A percentile compares a stretch with the other conserved stretches of the same genome.
Evolutionary conservation across 2,888 invertebrate genomes (phyloP).

Genomic region (Arctia plantaginis): DNA sequence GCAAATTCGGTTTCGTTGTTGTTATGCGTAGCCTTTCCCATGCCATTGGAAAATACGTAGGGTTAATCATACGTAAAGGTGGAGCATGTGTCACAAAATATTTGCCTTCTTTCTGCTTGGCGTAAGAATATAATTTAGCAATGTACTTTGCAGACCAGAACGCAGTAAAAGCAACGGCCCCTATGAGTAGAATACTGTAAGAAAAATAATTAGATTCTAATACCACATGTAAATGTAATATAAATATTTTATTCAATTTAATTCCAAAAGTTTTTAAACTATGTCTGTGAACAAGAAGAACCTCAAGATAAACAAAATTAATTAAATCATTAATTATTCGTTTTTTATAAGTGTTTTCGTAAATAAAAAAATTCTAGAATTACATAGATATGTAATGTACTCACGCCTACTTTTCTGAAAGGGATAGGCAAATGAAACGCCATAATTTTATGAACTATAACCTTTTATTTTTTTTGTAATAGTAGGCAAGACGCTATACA

Average conservation of each 20-base stretch:
- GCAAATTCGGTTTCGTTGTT: not conserved
- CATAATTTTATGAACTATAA: too few relatives aligned
- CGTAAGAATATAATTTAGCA: slow-evolving; percentile 47
- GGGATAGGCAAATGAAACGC: too few relatives aligned
- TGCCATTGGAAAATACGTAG: not conserved
- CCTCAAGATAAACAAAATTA: too few relatives aligned
- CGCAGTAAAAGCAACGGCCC: slow-evolving; percentile 65
- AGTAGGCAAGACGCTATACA: too few relatives aligned
- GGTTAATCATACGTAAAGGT: not conserved
- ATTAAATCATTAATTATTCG: too few relatives aligned
- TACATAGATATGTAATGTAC: too few relatives aligned
- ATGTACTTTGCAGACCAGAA: slow-evolving; percentile 69
- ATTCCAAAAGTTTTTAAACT: not conserved
- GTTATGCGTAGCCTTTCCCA: not conserved
- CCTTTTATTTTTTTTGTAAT: too few relatives aligned
- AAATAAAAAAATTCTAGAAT: too few relatives aligned
- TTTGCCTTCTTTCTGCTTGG: slow-evolving; percentile 1
- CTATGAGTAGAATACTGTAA: slow-evolving; percentile 64
- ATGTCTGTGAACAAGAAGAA: too few relatives aligned
- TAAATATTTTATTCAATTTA: too few relatives aligned
- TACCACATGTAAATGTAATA: not conserved
- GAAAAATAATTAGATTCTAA: slow-evolving; percentile 18
- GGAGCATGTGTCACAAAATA: not conserved
- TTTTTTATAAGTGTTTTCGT: too few relatives aligned
- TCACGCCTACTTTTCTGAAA: too few relatives aligned